These are phyloP conservation scores for Catocala sponsa DNA, from an alignment of 2,888 invertebrate genomes.

Conservation along the genomic window DNA sequence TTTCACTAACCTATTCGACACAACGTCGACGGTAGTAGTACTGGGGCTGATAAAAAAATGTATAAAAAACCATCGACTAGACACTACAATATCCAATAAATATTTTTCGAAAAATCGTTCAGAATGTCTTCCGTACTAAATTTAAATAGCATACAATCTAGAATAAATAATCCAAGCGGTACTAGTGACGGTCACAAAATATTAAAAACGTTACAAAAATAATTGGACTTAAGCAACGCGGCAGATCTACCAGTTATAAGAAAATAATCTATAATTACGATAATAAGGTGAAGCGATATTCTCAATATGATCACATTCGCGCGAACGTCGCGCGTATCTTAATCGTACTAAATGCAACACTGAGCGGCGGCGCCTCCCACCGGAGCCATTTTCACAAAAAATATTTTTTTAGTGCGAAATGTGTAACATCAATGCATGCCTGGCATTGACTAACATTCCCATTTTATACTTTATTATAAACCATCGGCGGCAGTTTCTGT, in stretches of 20 bases:
- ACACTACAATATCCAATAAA: conserved; percentile 80
- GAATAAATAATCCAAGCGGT: conserved; percentile 81
- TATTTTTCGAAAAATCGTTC: conserved; percentile 63
- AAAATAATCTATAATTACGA: conserved; percentile 14
- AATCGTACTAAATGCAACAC: conserved; percentile 71
- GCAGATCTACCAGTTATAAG: conserved; percentile 74
- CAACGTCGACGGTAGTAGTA: conserved; percentile 37
- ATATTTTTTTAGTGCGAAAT: conserved; percentile 74
- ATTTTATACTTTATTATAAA: conserved; percentile 66
- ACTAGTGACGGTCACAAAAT: conserved; percentile 66
- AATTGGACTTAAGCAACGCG: conserved; percentile 71
- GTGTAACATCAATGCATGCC: conserved; percentile 70
- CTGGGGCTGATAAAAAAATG: conserved; percentile 59
- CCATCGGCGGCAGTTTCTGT: conserved; percentile 76
- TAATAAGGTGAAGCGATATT: conserved; percentile 71
- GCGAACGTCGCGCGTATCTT: conserved; percentile 66
- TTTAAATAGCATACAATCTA: conserved; percentile 69
- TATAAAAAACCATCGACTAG: conserved; percentile 79
- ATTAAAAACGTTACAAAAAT: conserved; percentile 62
- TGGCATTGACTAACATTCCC: conserved; percentile 79
- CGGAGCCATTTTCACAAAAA: conserved; percentile 54
- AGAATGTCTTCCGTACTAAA: conserved; percentile 56
- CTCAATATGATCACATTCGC: conserved; percentile 28
- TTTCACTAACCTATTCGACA: conserved; percentile 61
- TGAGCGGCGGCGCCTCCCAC: conserved; percentile 61